These are phyloP conservation scores for Ganaspis brasiliensis DNA, from an alignment of 2,888 invertebrate genomes.

Conservation along the genomic window DNA sequence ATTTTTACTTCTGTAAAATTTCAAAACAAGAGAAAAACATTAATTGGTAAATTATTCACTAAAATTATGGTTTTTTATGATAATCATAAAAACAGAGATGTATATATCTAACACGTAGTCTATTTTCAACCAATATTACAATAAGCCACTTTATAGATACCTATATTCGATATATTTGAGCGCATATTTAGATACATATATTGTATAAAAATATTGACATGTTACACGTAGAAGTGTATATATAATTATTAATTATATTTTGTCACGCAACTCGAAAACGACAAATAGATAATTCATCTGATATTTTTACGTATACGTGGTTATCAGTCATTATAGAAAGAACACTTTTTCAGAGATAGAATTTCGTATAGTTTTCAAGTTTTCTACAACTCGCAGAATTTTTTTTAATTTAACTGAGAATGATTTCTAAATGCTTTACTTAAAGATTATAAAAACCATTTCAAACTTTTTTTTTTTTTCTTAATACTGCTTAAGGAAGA, in stretches of 20 bases:
- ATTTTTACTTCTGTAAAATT: too few species aligned
- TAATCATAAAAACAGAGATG: slow-evolving; percentile 5
- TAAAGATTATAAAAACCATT: background rate
- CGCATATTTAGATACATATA: slow-evolving; percentile 70
- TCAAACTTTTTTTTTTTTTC: background rate
- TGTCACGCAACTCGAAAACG: slow-evolving; percentile 2
- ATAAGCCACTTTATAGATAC: slow-evolving; percentile 62
- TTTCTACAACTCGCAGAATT: background rate
- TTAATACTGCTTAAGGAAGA: background rate
- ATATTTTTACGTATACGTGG: slow-evolving; percentile 67
- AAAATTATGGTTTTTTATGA: too few species aligned
- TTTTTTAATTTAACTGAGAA: background rate
- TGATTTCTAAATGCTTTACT: background rate
- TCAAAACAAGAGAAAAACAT: too few species aligned
- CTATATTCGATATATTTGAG: slow-evolving; percentile 58
- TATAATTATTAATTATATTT: slow-evolving; percentile 47
- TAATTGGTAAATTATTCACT: too few species aligned
- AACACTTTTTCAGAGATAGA: slow-evolving; percentile 45
- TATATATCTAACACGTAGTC: slow-evolving; percentile 47
- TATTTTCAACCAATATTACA: slow-evolving; percentile 64
- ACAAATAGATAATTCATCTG: slow-evolving; percentile 39
- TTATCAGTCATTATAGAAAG: slow-evolving; percentile 66
- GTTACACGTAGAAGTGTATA: slow-evolving; percentile 45
- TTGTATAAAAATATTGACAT: slow-evolving; percentile 73
- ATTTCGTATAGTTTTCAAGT: slow-evolving; percentile 14